Base-by-base conservation (phyloP, 2,888 invertebrate species). In the Strigamia crassipes region DNA sequence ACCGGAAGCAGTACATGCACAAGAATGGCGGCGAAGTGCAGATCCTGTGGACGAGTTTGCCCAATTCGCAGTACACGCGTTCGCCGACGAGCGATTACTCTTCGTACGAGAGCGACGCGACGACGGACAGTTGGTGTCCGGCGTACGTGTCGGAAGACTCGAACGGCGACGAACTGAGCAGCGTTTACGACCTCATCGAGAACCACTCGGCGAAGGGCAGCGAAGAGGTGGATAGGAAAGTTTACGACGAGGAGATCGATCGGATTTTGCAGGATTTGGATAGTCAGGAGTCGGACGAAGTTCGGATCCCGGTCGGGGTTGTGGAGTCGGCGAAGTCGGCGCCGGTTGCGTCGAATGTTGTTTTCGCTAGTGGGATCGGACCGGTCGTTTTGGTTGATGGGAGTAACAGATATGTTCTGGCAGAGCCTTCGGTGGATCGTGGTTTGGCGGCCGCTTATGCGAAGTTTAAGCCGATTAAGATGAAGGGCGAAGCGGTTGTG, bases 1-100 rank as follows among this genome's bases (percentile, higher is more conserved):
- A 78, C 18, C 34, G 78, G 38, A 31, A 78, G 18, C 34, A 34
- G 12, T 78, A 78, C 78, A 27, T 78, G 78, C 78, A 78, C n/a
- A 78, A 78, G n/a, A 78, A 78, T 78, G 78, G 78, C 8, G 78
- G 78, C 13, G 34, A 27, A n/a, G 34, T 34, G 1, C 12, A 34
- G n/a, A 38, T 78, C 4, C 4, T 9, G 1, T 27, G 31, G 12
- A 21, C 78, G 2, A 13, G 5, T 31, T 5, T 1, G 6, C 15
- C 21, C 13, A 78, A 10, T 15, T 56, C 56, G 5, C 5, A 15
- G 5, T 56, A 13, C 56, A 13, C 56, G 8, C 18, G 8, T 18
- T 56, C 61, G 21, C 61, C 61, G 10, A 61, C 61, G 23, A 61
- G 61, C n/a, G 61, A 61, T 23, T 61, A 61, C 10, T 61, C 61